These are phyloP conservation scores for Rhinoraja longicauda DNA, from an alignment of 2,797 vertebrate genomes.

Conservation along the genomic window DNA sequence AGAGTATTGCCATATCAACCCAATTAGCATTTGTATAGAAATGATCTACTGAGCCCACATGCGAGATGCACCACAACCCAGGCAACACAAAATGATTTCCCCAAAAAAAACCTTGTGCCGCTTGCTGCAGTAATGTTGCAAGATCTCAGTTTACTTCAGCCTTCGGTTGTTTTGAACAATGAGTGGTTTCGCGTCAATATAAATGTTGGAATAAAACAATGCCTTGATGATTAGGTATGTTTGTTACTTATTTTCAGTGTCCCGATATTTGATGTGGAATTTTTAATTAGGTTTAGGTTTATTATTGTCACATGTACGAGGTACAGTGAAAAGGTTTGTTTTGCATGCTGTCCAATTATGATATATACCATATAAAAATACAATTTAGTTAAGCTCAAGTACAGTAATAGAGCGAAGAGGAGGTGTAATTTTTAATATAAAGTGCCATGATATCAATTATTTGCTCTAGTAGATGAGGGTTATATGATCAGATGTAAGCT, in stretches of 20 bases:
- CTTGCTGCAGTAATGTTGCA: neutral
- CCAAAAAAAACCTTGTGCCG: neutral
- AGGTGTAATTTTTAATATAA: neutral
- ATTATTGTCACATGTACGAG: too few species aligned
- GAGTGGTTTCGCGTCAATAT: neutral
- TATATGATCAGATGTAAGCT: neutral
- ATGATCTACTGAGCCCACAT: too few species aligned
- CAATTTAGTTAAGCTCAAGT: too few species aligned
- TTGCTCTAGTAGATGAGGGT: neutral
- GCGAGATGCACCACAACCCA: too few species aligned
- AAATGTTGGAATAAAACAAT: neutral
- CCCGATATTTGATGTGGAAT: neutral
- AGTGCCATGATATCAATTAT: neutral
- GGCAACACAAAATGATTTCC: neutral
- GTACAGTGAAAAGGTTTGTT: too few species aligned
- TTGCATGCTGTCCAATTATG: too few species aligned
- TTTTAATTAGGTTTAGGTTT: neutral
- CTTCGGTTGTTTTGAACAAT: neutral
- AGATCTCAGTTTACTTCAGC: neutral
- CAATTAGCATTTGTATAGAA: too few species aligned
- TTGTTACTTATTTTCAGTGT: neutral
- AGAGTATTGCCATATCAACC: too few species aligned
- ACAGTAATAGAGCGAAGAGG: too few species aligned
- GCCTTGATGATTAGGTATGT: neutral
- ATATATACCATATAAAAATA: too few species aligned